A percentile compares a stretch with the other conserved stretches of the same genome.
Evolutionary conservation across 2,797 vertebrate species (phyloP).

Genomic region (Cheirogaleus major): DNA sequence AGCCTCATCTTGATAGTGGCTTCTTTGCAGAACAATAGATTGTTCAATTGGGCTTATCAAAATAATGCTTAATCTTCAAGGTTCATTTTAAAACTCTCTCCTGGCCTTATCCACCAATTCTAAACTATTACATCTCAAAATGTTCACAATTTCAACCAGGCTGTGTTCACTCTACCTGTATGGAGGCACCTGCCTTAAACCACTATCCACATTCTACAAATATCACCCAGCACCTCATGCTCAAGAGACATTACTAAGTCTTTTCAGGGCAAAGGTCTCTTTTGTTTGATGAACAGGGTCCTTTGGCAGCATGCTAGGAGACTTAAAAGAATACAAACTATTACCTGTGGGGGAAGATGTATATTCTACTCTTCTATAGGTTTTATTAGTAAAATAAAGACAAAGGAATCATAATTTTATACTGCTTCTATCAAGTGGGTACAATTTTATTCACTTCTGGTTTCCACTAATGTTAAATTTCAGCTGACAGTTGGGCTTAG

Average conservation of each 20-base stretch:
- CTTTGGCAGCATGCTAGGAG: neutral
- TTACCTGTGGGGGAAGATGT: neutral
- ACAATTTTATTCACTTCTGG: neutral
- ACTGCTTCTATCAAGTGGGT: neutral
- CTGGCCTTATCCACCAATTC: neutral
- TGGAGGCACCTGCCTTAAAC: neutral
- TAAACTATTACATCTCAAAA: neutral
- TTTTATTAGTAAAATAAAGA: conserved; percentile 8
- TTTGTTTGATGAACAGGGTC: neutral
- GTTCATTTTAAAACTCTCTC: neutral
- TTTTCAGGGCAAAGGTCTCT: neutral
- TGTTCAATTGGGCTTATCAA: neutral
- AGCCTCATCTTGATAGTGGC: neutral
- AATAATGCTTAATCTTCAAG: neutral
- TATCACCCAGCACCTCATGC: neutral
- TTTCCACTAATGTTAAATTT: conserved; percentile 25
- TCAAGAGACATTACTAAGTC: neutral
- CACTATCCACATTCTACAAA: neutral
- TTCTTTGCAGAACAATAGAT: neutral
- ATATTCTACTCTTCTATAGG: neutral
- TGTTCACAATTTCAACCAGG: neutral
- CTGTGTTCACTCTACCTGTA: neutral
- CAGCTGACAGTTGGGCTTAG: neutral
- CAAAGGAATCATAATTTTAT: neutral
- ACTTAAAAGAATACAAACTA: neutral